Percentiles rank a stretch among this genome's conserved stretches.
These are phyloP conservation scores for Standfussiana lucernea DNA, from an alignment of 2,888 invertebrate genomes.

Conservation along the genomic window DNA sequence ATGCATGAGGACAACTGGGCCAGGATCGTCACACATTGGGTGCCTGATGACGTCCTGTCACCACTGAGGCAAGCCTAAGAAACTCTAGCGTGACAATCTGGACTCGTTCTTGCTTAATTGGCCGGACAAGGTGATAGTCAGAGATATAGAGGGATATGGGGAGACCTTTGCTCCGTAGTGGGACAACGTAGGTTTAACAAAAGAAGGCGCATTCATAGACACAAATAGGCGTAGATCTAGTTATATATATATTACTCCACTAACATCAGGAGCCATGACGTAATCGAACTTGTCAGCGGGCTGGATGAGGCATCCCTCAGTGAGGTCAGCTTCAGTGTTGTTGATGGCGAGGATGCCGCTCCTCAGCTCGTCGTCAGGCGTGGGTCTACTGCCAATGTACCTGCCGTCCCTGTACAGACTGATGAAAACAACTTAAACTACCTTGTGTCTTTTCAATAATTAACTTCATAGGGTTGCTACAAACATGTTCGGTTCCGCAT, in stretches of 20 bases:
- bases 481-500: not conserved
- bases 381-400: conserved; percentile 67
- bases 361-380: conserved; percentile 70
- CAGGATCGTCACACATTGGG: not conserved
- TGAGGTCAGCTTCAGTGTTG: conserved; percentile 75
- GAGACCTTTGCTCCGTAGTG: not conserved
- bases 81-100: not conserved
- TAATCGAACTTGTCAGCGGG: conserved; percentile 72
- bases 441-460: not conserved
- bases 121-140: not conserved
- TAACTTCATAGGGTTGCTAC: not conserved
- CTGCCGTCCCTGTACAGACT: conserved; percentile 73
- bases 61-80: not conserved
- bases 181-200: not conserved
- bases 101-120: not conserved
- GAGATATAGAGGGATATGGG: not conserved
- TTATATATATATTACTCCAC: conserved; percentile 4
- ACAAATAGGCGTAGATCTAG: not conserved
- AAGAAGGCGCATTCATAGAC: not conserved
- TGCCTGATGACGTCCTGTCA: not conserved
- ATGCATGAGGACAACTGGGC: not conserved
- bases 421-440: conserved; percentile 17
- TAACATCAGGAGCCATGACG: conserved; percentile 75
- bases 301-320: conserved; percentile 74
- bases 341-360: conserved; percentile 73